Base-by-base conservation (phyloP, 2,797 vertebrate genomes). In the Steatocranus sp. region DNA sequence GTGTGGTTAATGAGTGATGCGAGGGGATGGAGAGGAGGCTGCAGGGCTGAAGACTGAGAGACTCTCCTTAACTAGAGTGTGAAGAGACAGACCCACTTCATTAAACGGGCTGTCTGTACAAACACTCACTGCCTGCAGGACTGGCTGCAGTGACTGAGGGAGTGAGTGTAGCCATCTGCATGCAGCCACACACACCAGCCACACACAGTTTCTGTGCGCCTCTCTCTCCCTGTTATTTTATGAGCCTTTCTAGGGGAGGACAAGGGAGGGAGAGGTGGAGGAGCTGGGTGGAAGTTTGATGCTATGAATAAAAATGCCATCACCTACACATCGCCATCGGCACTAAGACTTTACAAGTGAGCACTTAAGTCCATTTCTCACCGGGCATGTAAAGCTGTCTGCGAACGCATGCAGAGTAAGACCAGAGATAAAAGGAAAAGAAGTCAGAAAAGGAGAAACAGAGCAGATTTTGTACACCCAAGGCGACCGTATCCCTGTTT, bases 71-170 rank as follows among this genome's bases (percentile, higher is more conserved):
- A 89, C 89, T 78, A 89, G 90, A 91, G 87, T 89, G 90, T 88
- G 88, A 90, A 83, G 87, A 90, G 84, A 91, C 86, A 78, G 90
- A 87, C 17, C 83, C 86, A 88, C 91, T 94, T 94, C 91, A 91
- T 93, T 94, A 92, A 89, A 84, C 36, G 79, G 74, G 58, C 89
- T 74, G 85, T 89, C 85, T 90, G 76, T 1, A 85, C 88, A 87
- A 89, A 91, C 86, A 81, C 82, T 11, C 74, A 30, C 86, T 36
- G 90, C 90, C 90, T 89, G 6, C 85, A 89, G 92, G 88, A 93
- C 83, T 8, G 82, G 68, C 80, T 79, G 81, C 7, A 88, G 48
- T 75, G 79, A 84, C 25, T 66, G 80, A 88, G 53, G 20, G 80
- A 84, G 11, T 17, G 79, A 87, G 75, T 25, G 75, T 2, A 43